phyloP scores from a whole-genome alignment of 2,113 vertebrate genomes.

The Phylloscopus trochiloides region DNA sequence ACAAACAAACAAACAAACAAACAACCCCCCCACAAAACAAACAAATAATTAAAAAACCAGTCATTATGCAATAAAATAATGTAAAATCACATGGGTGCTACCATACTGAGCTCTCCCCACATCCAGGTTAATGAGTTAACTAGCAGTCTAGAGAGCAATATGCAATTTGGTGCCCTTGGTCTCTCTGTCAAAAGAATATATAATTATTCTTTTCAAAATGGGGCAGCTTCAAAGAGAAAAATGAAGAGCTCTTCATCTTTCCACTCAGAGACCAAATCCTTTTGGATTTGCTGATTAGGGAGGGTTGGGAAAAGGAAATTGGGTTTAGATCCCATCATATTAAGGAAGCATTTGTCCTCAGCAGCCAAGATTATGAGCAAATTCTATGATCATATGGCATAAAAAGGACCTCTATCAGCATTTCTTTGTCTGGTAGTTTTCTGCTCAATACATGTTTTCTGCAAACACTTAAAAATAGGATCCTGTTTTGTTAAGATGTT shows the following conservation, averaged over 20 bases:
- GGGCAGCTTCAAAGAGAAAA: slow-evolving; percentile 45
- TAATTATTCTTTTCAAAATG: slow-evolving; percentile 63
- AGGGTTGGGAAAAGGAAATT: slow-evolving; percentile 17
- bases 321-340: not conserved
- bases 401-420: not conserved
- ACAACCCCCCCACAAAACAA: no score
- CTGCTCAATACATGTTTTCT: not conserved
- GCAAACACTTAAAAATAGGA: not conserved
- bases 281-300: slow-evolving; percentile 22
- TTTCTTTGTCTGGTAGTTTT: not conserved
- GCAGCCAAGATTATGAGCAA: not conserved
- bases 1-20: no score
- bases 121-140: slow-evolving; percentile 53
- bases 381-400: not conserved
- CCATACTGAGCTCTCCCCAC: not conserved
- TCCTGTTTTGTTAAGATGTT: not conserved
- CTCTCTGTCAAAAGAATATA: slow-evolving; percentile 35
- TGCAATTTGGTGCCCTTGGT: slow-evolving; percentile 43
- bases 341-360: slow-evolving; percentile 2
- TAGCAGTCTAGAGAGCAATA: slow-evolving; percentile 24
- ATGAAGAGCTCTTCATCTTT: slow-evolving; percentile 42
- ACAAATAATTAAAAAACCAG: not conserved
- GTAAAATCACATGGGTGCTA: not conserved
- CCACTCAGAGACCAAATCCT: slow-evolving; percentile 42
- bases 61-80: not conserved